Base-by-base conservation (phyloP, 2,888 invertebrate species). In the Tetragonisca angustula region DNA sequence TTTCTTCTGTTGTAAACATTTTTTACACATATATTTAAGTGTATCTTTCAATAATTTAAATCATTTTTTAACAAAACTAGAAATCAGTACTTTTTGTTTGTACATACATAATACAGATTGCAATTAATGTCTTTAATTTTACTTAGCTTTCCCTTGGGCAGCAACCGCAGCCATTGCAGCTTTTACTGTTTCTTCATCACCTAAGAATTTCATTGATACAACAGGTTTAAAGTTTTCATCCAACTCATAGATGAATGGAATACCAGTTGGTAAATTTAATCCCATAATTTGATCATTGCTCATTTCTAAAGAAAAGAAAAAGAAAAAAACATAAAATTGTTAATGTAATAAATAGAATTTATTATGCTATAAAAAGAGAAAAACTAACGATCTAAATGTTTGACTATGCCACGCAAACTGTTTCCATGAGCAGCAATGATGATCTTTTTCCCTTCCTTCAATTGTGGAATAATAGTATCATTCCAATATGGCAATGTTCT, bases 401-500 rank as follows among this genome's bases (percentile, higher is more conserved):
- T 98, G 1, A 98, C 97, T 88, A 98, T 97, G 81, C 98, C 98
- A 91, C 98, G 95, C 61, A 98, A 96, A 92, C 98, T 97, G 94
- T 98, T 98, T 69, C 98, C 98, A 92, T 98, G 98, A 43, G 98
- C 97, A 52, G 97, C 98, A 92, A 98, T 97, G 72, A 98, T 96
- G 75, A 98, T 96, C 50, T 95, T 96, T 92, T 97, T 97, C 73
- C 98, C 98, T 89, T 96, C 97, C 92, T 97, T 97, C 86, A 98
- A 96, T 95, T 98, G 96, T 89, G 98, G 96, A 91, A 98, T 96
- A 94, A 99, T 96, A 65, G 96, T 96, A 92, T 97, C 95, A 93
- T 98, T 97, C 97, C 98, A 99, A 92, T 97, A 98, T 0, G 98
- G 98, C 88, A 97, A 95, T 4, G 98, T 97, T 70, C 98, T 96